phyloP scores from a whole-genome alignment of 2,113 vertebrate genomes.

The Noctilio leporinus region DNA sequence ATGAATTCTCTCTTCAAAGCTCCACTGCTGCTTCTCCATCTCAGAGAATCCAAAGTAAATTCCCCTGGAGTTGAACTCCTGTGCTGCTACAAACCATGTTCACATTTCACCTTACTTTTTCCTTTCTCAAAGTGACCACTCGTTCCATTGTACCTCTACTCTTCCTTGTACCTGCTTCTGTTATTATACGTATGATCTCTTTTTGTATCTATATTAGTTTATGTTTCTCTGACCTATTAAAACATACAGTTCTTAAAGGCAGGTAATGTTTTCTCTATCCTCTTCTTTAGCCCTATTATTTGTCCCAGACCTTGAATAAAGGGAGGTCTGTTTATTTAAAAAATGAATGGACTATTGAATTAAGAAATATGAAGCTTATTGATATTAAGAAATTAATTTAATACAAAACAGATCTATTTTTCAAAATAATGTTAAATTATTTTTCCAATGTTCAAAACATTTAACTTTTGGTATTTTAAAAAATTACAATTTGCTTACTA shows the following conservation, averaged over 20 bases:
- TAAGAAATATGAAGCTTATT: background rate
- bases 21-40: too few species aligned
- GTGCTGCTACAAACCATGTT: too few species aligned
- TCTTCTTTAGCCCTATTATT: background rate
- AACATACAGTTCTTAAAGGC: background rate
- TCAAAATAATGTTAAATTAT: background rate
- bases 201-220: background rate
- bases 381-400: background rate
- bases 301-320: background rate
- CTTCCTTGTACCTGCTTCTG: background rate
- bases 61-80: too few species aligned
- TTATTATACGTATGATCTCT: background rate
- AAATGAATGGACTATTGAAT: background rate
- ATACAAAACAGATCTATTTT: background rate
- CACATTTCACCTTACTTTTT: background rate
- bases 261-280: background rate
- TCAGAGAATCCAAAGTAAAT: too few species aligned
- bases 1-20: too few species aligned
- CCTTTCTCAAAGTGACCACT: background rate
- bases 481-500: background rate
- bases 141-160: background rate
- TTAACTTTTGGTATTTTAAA: background rate
- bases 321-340: background rate
- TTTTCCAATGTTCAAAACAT: background rate
- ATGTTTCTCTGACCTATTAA: background rate